A percentile compares a stretch with the other conserved stretches of the same genome.
Conservation (phyloP, 2,888 invertebrate genomes). For the Scaptomyza flava region DNA sequence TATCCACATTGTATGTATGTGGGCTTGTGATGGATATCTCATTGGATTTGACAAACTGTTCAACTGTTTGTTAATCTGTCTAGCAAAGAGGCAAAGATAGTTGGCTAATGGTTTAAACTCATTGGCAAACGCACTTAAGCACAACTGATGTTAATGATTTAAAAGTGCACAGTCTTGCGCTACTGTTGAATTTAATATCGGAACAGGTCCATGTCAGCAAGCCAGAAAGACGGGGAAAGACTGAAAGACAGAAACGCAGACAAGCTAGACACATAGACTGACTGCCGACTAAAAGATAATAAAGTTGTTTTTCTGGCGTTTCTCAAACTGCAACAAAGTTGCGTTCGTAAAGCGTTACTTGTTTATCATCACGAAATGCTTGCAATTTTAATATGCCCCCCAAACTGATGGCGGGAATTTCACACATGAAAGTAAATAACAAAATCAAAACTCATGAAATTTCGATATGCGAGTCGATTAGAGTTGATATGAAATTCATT, state of each 20-base stretch:
- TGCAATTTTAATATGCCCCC: neutral
- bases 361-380: slow-evolving; percentile 12
- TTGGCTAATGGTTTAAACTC: slow-evolving; percentile 27
- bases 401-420: slow-evolving; percentile 10
- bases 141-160: slow-evolving; percentile 8
- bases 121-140: slow-evolving; percentile 29
- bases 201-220: slow-evolving; percentile 21
- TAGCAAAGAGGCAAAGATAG: too few relatives aligned
- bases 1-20: neutral
- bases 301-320: slow-evolving; percentile 12
- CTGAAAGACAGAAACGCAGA: neutral
- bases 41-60: slow-evolving; percentile 12
- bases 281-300: slow-evolving; percentile 6
- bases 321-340: neutral
- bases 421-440: neutral
- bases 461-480: neutral
- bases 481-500: neutral
- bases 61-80: neutral
- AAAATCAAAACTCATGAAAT: neutral
- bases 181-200: slow-evolving; percentile 4
- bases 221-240: neutral
- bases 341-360: neutral
- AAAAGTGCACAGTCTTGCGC: slow-evolving; percentile 12
- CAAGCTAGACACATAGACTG: neutral
- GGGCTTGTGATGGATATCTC: slow-evolving; percentile 1